Evolutionary conservation across 2,888 invertebrate species (phyloP).

Genomic region (Acrocyrtus sp.): DNA sequence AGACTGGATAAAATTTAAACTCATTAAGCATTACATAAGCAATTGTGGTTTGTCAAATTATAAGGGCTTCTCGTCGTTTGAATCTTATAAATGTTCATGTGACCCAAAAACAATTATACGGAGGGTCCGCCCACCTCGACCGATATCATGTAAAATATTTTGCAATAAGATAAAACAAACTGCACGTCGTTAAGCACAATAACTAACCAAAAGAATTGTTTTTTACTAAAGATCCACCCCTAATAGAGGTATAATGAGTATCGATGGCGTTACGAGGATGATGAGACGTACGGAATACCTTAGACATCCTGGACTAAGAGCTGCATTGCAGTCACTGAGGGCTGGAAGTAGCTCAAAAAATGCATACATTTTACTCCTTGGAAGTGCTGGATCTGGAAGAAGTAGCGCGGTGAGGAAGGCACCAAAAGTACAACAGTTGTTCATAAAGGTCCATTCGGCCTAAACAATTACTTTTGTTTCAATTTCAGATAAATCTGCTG

Average conservation of each 20-base stretch:
- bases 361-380: constrained; percentile 36
- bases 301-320: constrained; percentile 26
- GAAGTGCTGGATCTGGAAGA: constrained; percentile 44
- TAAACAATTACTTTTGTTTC: neutral
- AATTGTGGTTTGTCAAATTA: too few relatives aligned
- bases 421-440: neutral
- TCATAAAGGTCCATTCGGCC: too few relatives aligned
- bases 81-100: too few relatives aligned
- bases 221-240: neutral
- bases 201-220: too few relatives aligned
- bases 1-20: too few relatives aligned
- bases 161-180: too few relatives aligned
- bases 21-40: too few relatives aligned
- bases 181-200: too few relatives aligned
- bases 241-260: neutral
- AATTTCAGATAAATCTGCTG: constrained; percentile 28
- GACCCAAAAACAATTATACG: too few relatives aligned
- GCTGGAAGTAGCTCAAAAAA: constrained; percentile 33
- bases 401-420: constrained; percentile 25
- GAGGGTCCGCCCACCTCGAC: too few relatives aligned
- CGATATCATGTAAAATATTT: too few relatives aligned
- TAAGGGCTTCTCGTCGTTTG: too few relatives aligned
- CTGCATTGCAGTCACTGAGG: constrained; percentile 15
- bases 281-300: neutral
- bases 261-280: constrained; percentile 30